These are phyloP conservation scores for Cheilosia soror DNA, from an alignment of 2,888 invertebrate genomes.

Conservation along the genomic window DNA sequence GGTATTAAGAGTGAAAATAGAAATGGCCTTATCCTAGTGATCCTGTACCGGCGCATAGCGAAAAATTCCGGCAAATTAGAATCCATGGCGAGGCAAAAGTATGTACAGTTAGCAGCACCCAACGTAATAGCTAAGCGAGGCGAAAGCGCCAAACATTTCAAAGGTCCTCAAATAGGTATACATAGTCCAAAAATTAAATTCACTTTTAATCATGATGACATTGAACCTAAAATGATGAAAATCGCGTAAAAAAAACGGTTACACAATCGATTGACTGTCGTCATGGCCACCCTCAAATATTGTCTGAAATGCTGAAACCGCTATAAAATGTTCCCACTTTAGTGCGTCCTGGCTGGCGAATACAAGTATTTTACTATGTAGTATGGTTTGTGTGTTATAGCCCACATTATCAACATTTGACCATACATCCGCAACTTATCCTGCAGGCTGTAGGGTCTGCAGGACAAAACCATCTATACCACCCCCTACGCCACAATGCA, in stretches of 20 bases:
- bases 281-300: slow-evolving; percentile 2
- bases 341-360: slow-evolving; percentile 16
- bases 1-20: no score
- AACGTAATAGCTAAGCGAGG: no score
- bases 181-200: no score
- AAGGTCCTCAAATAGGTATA: no score
- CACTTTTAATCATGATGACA: slow-evolving; percentile 26
- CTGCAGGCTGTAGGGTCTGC: slow-evolving; percentile 1
- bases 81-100: no score
- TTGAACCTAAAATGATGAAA: slow-evolving; percentile 53
- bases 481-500: background rate
- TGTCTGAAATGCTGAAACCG: background rate
- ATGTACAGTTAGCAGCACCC: no score
- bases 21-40: no score
- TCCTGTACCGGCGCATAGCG: no score
- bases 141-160: no score
- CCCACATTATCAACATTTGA: slow-evolving; percentile 43
- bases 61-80: no score
- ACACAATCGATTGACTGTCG: slow-evolving; percentile 44
- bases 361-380: slow-evolving; percentile 23
- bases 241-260: slow-evolving; percentile 10
- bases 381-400: slow-evolving; percentile 39
- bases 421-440: slow-evolving; percentile 49
- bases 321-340: slow-evolving; percentile 27
- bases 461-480: background rate